Evolutionary conservation across 1,140 invertebrate genomes (phyloP), one percentile per base, ranked within the genome.

Genomic region (Triops longicaudatus): DNA sequence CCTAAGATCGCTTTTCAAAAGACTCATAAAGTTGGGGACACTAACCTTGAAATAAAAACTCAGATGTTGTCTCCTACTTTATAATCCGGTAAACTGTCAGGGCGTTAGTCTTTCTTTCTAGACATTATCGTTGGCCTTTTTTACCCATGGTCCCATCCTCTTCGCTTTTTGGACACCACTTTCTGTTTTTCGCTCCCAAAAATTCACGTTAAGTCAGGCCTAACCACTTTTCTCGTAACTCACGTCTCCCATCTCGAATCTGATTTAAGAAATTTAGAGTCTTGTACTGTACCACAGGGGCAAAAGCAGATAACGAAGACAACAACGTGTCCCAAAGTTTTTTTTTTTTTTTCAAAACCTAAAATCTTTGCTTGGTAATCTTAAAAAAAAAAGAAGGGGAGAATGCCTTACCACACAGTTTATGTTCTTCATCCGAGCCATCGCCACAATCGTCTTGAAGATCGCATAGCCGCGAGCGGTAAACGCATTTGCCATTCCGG

Each of bases 381-480:
- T 72, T 72, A 26, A 72, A 9, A 73, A 73, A 22, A 26, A 26
- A 42, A 28, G 3, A 63, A 17, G 7, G 2, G 50, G 50, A 1
- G 76, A 27, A 12, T 26, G 22, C 14, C 77, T 78, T 80, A 77
- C 79, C 77, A 78, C 82, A 83, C 22, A 78, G 71, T 26, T 63
- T 76, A 26, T 76, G 74, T 11, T 78, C 74, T 82, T 94, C 93
- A 81, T 94, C 93, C 6, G 87, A 88, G 27, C 85, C 85, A 81
- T 93, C 91, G 0, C 83, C 85, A 80, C 93, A 94, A 80, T 94
- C 89, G 10, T 87, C 82, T 0, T 83, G 82, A 9, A 87, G 86
- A 80, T 94, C 87, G 80, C 90, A 92, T 78, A 91, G 93, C 73
- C 84, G 82, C 14, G 85, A 84, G 81, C 92, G 92, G 0, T 87